Evolutionary conservation across 1,140 invertebrate genomes (phyloP).

Genomic region (Tachypleus tridentatus): DNA sequence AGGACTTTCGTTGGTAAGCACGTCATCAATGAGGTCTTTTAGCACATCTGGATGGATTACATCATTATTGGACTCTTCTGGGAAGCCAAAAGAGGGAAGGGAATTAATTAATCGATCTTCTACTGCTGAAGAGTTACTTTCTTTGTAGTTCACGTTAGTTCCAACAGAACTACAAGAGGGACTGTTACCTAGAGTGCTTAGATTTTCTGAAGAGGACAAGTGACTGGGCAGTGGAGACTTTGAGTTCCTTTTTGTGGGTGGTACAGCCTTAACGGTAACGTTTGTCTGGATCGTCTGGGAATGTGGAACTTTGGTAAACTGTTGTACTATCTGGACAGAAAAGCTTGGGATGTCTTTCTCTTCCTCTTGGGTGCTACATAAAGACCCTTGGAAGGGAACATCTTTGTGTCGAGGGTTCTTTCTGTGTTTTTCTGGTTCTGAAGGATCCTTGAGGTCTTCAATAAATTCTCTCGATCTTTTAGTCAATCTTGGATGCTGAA

Average conservation of each 20-base stretch:
- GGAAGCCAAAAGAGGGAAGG: constrained; percentile 46
- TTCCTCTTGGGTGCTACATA: too few species aligned
- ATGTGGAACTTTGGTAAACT: constrained; percentile 58
- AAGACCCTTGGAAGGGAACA: too few species aligned
- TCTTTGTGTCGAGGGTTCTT: too few species aligned
- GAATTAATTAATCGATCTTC: constrained; percentile 46
- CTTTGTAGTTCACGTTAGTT: constrained; percentile 55
- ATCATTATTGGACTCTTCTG: constrained; percentile 68
- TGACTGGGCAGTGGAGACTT: constrained; percentile 30
- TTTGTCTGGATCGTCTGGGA: constrained; percentile 83
- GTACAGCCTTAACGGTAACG: constrained; percentile 77
- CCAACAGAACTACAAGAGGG: neutral
- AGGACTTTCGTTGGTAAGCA: constrained; percentile 34
- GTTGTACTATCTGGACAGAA: constrained; percentile 77
- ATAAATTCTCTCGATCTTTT: too few species aligned
- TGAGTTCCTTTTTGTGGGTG: constrained; percentile 63
- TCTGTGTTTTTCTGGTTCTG: too few species aligned
- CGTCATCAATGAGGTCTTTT: constrained; percentile 77
- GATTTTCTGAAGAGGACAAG: neutral
- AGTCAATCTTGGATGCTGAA: too few species aligned
- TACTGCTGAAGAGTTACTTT: constrained; percentile 39
- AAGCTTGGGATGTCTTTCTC: constrained; percentile 45
- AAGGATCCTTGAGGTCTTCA: too few species aligned
- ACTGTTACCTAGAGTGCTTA: neutral
- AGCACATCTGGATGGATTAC: constrained; percentile 65